Conservation (phyloP, 1,140 invertebrate genomes). For the Zelostemma sp. region DNA sequence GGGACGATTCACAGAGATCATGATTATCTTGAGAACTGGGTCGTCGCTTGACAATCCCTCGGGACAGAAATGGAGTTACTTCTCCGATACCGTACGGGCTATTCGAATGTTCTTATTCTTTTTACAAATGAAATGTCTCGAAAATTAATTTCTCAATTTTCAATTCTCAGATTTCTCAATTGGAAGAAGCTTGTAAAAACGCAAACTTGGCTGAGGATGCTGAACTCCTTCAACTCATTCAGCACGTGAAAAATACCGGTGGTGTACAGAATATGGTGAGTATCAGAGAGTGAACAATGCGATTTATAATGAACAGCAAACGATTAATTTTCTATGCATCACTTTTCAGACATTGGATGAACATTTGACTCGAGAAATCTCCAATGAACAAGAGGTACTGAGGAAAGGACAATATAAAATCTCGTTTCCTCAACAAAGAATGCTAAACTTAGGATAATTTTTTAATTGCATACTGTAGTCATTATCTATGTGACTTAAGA, state of each 20-base stretch:
- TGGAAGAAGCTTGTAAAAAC: conserved; percentile 60
- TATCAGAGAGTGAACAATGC: conserved; percentile 21
- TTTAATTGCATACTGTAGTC: neutral
- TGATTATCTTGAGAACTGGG: conserved; percentile 73
- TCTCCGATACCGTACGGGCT: conserved; percentile 64
- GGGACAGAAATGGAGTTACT: conserved; percentile 71
- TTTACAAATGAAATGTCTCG: neutral
- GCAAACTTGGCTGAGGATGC: conserved; percentile 54
- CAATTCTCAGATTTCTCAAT: conserved; percentile 63
- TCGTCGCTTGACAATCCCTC: conserved; percentile 70
- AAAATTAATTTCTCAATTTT: conserved; percentile 8
- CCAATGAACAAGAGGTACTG: neutral
- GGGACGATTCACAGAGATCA: conserved; percentile 73
- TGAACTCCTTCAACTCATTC: conserved; percentile 66
- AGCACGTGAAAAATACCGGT: conserved; percentile 62
- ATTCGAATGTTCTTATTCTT: too few relatives aligned
- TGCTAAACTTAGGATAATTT: conserved; percentile 4
- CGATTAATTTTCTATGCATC: neutral
- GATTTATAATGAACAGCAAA: neutral
- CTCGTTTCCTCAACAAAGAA: neutral
- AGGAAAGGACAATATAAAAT: neutral
- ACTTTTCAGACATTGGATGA: conserved; percentile 56
- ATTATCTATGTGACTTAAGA: neutral
- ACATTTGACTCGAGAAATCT: conserved; percentile 49
- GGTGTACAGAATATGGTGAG: conserved; percentile 63